phyloP scores from a whole-genome alignment of 2,888 invertebrate genomes.

The Drosophila nigritarsus region DNA sequence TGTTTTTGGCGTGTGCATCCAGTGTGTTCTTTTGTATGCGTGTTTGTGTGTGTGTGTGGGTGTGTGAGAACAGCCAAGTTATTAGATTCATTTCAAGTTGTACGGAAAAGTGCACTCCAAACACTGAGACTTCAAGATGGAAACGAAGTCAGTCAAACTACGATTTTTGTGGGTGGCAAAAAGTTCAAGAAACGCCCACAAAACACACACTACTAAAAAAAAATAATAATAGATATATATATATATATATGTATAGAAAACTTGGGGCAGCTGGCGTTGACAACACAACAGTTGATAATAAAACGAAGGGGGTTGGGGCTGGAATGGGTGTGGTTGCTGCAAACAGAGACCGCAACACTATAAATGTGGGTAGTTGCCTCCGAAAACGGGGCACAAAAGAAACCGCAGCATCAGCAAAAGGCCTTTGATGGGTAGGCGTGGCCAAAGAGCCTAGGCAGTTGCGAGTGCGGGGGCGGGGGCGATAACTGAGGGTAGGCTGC shows the following conservation, averaged over 20 bases:
- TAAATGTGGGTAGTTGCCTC: conserved; percentile 73
- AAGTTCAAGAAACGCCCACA: conserved; percentile 51
- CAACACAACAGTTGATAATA: conserved; percentile 56
- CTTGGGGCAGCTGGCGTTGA: conserved; percentile 70
- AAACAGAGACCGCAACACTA: conserved; percentile 76
- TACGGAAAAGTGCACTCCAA: conserved; percentile 77
- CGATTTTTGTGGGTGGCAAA: conserved; percentile 43
- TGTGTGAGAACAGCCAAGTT: conserved; percentile 60
- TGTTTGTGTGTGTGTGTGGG: conserved; percentile 10
- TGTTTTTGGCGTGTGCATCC: conserved; percentile 57
- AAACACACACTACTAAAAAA: conserved; percentile 18
- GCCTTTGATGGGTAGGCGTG: conserved; percentile 18
- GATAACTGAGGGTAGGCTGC: conserved; percentile 48
- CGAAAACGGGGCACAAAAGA: conserved; percentile 73
- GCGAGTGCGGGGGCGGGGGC: background rate
- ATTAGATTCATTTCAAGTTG: conserved; percentile 81
- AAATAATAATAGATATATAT: conserved; percentile 4
- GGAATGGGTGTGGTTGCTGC: conserved; percentile 16
- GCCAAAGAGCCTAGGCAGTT: conserved; percentile 22
- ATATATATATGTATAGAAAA: conserved; percentile 1
- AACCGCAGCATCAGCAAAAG: conserved; percentile 79
- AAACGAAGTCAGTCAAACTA: conserved; percentile 69
- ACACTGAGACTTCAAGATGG: conserved; percentile 47
- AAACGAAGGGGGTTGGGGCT: background rate
- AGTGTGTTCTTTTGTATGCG: conserved; percentile 5